Evolutionary conservation across 2,797 vertebrate species (phyloP), one percentile per base, ranked within the genome.

Genomic region (Iguana delicatissima): DNA sequence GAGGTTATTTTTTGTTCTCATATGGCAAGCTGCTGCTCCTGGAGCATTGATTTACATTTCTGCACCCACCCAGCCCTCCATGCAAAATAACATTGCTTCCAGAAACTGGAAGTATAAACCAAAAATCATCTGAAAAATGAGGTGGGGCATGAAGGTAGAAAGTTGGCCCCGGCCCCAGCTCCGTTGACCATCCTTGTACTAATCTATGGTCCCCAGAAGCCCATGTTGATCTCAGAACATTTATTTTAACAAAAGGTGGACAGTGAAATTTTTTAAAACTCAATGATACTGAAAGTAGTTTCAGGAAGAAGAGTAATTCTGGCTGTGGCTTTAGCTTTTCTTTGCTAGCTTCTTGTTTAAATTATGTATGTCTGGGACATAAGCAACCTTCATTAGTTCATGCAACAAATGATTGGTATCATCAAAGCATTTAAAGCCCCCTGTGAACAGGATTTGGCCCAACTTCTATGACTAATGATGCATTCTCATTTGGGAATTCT

Each of bases 401-500:
- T 38, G 16, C 52, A 38, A 26, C 16, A 64, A 74, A 42, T 62
- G 22, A 16, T 42, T 64, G 83, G 35, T 3, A 86, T 8, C 26
- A 69, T 94, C 92, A 91, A 91, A 88, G 6, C 10, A 50, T 13
- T 35, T 92, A 90, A 72, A 92, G 35, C 1, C 32, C 57, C 0
- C 0, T 16, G 0, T 76, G 59, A 35, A 0, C 50, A 14, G 8
- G 13, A 42, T 74, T 35, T n/a, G 67, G 82, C 85, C 89, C 76
- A 92, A 35, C 29, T 81, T 20, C 87, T 67, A 16, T 84, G 4
- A 8, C 81, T 67, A 77, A 29, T 73, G 85, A 88, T 67, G 82
- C 29, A 9, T 26, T 6, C 1, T 42, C 10, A 79, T 79, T 74
- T 57, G 38, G 3, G n/a, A 3, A 16, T 85, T 73, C 35, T 84